phyloP scores from a whole-genome alignment of 2,888 invertebrate genomes.

The Leptinotarsa rubiginosa region DNA sequence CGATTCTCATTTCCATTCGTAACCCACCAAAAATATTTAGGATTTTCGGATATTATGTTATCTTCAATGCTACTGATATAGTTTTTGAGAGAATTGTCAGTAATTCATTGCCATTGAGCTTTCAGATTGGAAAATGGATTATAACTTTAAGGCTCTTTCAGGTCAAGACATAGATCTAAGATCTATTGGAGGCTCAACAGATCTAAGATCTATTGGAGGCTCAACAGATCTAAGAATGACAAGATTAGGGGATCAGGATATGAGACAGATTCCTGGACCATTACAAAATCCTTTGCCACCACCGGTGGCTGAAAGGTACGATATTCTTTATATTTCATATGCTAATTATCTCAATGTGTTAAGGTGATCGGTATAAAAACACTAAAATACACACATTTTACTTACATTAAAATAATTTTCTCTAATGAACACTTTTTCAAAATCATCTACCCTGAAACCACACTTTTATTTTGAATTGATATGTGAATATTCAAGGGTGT shows the following conservation, averaged over 20 bases:
- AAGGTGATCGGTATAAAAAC: not conserved
- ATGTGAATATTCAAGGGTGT: too few species aligned
- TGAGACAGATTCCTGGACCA: slow-evolving; percentile 72
- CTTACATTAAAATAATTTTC: too few species aligned
- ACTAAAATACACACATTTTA: not conserved
- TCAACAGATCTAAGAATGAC: slow-evolving; percentile 67
- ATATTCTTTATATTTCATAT: not conserved
- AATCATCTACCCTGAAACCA: not conserved
- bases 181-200: slow-evolving; percentile 66
- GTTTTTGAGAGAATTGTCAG: too few species aligned
- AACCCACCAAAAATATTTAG: too few species aligned
- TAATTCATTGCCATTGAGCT: too few species aligned
- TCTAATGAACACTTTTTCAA: too few species aligned
- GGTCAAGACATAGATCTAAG: slow-evolving; percentile 74
- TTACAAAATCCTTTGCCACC: slow-evolving; percentile 57
- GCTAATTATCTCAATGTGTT: not conserved
- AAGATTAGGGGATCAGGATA: slow-evolving; percentile 78
- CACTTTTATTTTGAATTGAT: too few species aligned
- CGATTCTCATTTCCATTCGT: too few species aligned
- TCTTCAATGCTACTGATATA: too few species aligned
- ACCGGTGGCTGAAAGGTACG: slow-evolving; percentile 61
- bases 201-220: slow-evolving; percentile 69
- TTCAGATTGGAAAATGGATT: too few species aligned
- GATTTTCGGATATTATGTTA: too few species aligned
- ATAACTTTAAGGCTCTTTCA: slow-evolving; percentile 34